phyloP scores from a whole-genome alignment of 2,888 invertebrate genomes.

The Rhingia rostrata region DNA sequence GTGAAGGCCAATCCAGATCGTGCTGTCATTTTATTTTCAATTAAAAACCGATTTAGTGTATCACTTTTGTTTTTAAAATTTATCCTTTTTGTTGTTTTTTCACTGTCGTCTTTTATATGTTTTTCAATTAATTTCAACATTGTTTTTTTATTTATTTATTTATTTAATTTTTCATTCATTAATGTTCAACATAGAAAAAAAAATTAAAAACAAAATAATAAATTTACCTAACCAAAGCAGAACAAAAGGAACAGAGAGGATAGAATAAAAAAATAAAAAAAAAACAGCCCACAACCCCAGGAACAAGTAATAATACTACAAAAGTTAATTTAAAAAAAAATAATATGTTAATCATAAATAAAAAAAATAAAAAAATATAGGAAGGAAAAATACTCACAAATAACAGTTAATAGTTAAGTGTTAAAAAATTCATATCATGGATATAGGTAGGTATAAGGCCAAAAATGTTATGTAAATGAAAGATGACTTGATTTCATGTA shows the following conservation, averaged over 20 bases:
- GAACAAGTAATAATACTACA: not conserved
- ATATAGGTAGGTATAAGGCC: conserved; percentile 43
- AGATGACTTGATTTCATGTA: conserved; percentile 14
- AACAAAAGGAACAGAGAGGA: conserved; percentile 32
- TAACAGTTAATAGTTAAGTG: conserved; percentile 46
- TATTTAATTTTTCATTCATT: conserved; percentile 31
- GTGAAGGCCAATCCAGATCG: conserved; percentile 36
- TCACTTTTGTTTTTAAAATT: conserved; percentile 18
- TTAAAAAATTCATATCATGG: conserved; percentile 53
- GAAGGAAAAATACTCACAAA: conserved; percentile 68
- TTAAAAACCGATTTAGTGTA: conserved; percentile 2
- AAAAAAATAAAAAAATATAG: conserved; percentile 25
- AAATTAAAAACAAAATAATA: conserved; percentile 36
- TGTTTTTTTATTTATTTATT: not conserved
- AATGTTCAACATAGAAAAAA: conserved; percentile 33
- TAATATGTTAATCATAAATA: conserved; percentile 20
- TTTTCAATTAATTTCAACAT: conserved; percentile 3
- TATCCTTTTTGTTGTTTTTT: conserved; percentile 21
- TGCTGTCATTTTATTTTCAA: conserved; percentile 30
- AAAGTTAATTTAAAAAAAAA: conserved; percentile 4
- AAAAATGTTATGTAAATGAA: conserved; percentile 16
- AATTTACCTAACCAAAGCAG: conserved; percentile 70
- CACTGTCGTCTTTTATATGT: conserved; percentile 46
- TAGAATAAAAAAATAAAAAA: not conserved
- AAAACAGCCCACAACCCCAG: conserved; percentile 1